Evolutionary conservation across 1,140 invertebrate species (phyloP).

Genomic region (Drosophila yakuba): DNA sequence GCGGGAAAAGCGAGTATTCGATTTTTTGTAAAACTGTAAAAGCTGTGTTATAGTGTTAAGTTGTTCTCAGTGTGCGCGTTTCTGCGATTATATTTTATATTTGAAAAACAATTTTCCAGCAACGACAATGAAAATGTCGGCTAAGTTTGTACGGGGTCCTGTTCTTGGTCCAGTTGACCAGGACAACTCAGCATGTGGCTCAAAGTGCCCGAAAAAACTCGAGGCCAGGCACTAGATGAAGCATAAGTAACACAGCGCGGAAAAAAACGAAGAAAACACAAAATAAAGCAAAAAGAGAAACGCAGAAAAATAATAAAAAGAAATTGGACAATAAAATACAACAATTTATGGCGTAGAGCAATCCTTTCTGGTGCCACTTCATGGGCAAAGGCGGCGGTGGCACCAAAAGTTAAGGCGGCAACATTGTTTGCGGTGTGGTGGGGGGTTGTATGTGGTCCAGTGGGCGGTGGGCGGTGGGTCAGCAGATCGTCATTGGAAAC

Average conservation of each 20-base stretch:
- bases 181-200: conserved; percentile 71
- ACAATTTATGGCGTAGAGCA: conserved; percentile 79
- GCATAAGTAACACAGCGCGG: conserved; percentile 71
- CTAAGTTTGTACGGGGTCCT: conserved; percentile 47
- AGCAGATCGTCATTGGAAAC: conserved; percentile 79
- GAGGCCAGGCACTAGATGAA: conserved; percentile 73
- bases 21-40: background rate
- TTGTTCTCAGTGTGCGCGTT: conserved; percentile 3
- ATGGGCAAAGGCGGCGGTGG: conserved; percentile 21
- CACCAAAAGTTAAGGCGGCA: conserved; percentile 71
- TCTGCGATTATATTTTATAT: conserved; percentile 59
- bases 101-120: conserved; percentile 70
- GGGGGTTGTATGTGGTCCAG: conserved; percentile 5
- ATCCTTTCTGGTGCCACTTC: conserved; percentile 76
- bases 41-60: background rate
- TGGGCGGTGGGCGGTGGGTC: conserved; percentile 22
- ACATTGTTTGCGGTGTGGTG: conserved; percentile 58
- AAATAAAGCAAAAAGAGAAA: conserved; percentile 55
- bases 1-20: too few species aligned
- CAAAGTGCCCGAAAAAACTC: conserved; percentile 57
- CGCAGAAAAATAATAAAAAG: conserved; percentile 81
- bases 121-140: conserved; percentile 66
- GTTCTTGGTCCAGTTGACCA: conserved; percentile 49
- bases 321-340: conserved; percentile 84
- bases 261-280: conserved; percentile 60